A percentile compares a stretch with the other conserved stretches of the same genome.
Conservation (phyloP, 2,113 vertebrate genomes). For the Peromyscus maniculatus region DNA sequence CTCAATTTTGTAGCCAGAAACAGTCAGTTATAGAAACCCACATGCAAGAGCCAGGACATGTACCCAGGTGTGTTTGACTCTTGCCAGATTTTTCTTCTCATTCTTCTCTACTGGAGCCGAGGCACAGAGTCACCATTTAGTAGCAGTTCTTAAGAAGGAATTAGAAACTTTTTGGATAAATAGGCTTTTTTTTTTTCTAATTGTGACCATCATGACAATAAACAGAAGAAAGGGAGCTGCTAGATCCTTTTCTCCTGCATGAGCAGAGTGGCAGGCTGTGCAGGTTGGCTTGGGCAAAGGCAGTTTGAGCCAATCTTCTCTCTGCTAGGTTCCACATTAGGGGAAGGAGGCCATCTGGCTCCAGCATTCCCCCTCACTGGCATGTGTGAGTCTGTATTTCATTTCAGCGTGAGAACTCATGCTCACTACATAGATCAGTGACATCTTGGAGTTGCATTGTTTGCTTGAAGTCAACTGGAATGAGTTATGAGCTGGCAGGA, state of each 20-base stretch:
- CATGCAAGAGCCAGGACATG: neutral
- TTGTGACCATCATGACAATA: neutral
- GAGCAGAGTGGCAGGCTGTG: conserved; percentile 23
- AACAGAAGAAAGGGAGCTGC: neutral
- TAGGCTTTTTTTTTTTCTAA: neutral
- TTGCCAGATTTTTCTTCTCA: neutral
- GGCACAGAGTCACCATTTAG: neutral
- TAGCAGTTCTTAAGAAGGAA: neutral
- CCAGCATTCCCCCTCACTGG: conserved; percentile 2
- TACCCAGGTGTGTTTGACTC: neutral
- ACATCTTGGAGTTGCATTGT: conserved; percentile 64
- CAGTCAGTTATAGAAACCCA: conserved; percentile 2
- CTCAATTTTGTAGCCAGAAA: neutral
- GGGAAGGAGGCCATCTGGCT: neutral
- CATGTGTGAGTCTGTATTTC: conserved; percentile 32
- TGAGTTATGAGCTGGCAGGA: conserved; percentile 53
- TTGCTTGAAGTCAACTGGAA: conserved; percentile 70
- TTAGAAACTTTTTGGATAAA: conserved; percentile 14
- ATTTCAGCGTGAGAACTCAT: conserved; percentile 23
- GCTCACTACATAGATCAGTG: conserved; percentile 55
- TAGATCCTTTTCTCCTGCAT: neutral
- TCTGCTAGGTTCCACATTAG: conserved; percentile 5
- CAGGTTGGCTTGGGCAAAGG: conserved; percentile 43
- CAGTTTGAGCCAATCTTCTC: neutral
- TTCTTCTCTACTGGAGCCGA: neutral